Evolutionary conservation across 1,140 invertebrate species (phyloP), one percentile per base, ranked within the genome.

Genomic region (Ceratoteleas bidentatus): DNA sequence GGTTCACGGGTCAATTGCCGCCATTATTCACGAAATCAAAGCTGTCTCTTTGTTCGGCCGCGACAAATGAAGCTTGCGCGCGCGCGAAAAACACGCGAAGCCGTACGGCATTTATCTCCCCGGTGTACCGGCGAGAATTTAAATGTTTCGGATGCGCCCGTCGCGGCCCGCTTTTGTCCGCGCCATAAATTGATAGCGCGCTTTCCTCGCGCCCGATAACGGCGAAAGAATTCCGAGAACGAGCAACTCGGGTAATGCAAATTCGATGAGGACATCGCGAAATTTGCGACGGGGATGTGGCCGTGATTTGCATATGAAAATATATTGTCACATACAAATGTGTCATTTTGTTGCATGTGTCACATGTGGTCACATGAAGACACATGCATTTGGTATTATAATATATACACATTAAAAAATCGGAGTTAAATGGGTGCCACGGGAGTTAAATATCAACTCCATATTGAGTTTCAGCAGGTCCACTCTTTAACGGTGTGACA

Each of bases 61-160:
- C 57, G 47, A 69, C 64, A 69, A 68, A 74, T 81, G 70, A 81
- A 74, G 50, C 50, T 69, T 81, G 74, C 7, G 69, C 8, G 14
- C n/a, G n/a, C n/a, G n/a, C n/a, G 38, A 80, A 36, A n/a, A 32
- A 6, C 3, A 40, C 10, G 66, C 65, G 75, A 58, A 40, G 60
- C 54, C 38, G 36, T 16, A 7, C 47, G 47, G 45, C 61, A 72
- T 72, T 72, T 72, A 72, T 79, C 60, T 70, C 36, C 49, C 6
- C 36, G 6, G 9, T 73, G 38, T 80, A 73, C 50, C 62, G 61
- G 40, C 16, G 47, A 80, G n/a, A 73, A 80, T 80, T 80, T 73
- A 80, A 65, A 80, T 80, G 62, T 61, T 80, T 62, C 50, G 76
- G 68, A 80, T 57, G 47, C 33, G 10, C 13, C 32, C 32, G 32